Percentiles rank a stretch among this genome's conserved stretches.
Conservation (phyloP, 2,113 vertebrate species). For the Macroglossus sobrinus region DNA sequence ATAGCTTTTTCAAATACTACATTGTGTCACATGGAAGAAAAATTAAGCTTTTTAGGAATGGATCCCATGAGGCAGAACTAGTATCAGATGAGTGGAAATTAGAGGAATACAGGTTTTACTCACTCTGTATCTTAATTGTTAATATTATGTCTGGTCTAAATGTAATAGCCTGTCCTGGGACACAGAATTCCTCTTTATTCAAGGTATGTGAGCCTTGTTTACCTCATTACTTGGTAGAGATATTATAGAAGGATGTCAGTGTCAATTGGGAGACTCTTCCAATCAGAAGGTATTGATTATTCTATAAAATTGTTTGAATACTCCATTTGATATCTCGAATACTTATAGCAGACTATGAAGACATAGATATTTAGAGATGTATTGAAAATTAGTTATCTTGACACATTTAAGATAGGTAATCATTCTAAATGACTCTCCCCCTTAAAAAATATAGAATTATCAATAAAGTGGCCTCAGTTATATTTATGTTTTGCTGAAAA, state of each 20-base stretch:
- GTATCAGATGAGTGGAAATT: neutral
- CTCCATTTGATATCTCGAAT: neutral
- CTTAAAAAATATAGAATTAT: neutral
- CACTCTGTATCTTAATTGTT: neutral
- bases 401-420: neutral
- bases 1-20: neutral
- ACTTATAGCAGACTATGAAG: neutral
- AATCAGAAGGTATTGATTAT: neutral
- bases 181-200: neutral
- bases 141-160: neutral
- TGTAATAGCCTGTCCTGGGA: neutral
- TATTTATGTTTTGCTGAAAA: neutral
- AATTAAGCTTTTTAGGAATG: neutral
- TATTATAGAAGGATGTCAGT: neutral
- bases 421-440: neutral
- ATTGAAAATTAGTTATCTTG: neutral
- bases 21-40: neutral
- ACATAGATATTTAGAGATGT: neutral
- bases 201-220: neutral
- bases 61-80: neutral
- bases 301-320: neutral
- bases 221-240: neutral
- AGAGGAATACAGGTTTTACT: neutral
- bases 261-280: neutral
- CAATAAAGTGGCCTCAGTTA: neutral